Conservation (phyloP, 2,113 vertebrate genomes). For the Seriola rivoliana region DNA sequence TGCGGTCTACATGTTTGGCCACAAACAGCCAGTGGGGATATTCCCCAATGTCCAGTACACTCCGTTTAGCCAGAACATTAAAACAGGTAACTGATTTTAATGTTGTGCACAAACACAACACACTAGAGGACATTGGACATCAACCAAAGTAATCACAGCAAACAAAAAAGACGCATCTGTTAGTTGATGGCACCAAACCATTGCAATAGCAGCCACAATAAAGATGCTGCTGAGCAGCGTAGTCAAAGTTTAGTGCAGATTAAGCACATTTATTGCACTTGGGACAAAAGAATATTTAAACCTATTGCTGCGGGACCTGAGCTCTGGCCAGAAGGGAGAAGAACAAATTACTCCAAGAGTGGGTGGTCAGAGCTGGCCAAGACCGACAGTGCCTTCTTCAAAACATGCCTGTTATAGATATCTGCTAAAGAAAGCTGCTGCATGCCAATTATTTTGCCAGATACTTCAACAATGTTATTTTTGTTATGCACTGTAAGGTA, state of each 20-base stretch:
- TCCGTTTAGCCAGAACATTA: no score
- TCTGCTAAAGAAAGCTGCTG: constrained; percentile 4
- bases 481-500: not conserved
- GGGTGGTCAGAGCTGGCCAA: not conserved
- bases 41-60: not conserved
- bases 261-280: not conserved
- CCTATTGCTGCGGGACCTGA: not conserved
- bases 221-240: not conserved
- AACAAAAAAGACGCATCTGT: not conserved
- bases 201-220: not conserved
- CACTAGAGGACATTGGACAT: no score
- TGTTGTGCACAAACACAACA: no score
- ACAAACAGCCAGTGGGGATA: not conserved
- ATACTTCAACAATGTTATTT: not conserved
- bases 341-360: not conserved
- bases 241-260: not conserved
- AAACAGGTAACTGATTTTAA: no score
- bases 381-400: not conserved
- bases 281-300: not conserved
- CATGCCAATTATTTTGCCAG: not conserved
- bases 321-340: not conserved
- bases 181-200: not conserved
- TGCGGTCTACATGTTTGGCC: constrained; percentile 20
- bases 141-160: no score
- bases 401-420: not conserved